Evolutionary conservation across 2,113 vertebrate genomes (phyloP).

Genomic region (Mastomys coucha): DNA sequence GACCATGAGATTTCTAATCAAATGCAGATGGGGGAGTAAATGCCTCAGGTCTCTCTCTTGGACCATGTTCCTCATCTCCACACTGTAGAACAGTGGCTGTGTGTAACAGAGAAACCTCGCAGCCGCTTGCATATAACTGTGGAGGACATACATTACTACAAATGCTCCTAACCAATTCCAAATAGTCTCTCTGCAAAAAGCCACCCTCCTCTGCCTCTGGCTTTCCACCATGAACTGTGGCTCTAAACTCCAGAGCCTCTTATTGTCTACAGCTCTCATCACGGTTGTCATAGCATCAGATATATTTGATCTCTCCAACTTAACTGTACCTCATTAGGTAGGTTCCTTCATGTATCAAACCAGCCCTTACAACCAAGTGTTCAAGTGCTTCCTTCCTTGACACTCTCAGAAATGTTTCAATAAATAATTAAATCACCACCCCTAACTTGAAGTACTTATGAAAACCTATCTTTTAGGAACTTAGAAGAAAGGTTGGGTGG

Average conservation of each 20-base stretch:
- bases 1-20: constrained; percentile 3
- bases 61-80: neutral
- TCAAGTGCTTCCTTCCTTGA: neutral
- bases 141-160: neutral
- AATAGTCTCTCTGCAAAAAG: neutral
- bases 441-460: constrained; percentile 9
- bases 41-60: neutral
- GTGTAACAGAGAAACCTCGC: neutral
- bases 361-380: neutral
- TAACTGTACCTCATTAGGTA: constrained; percentile 9
- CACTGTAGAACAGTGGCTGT: neutral
- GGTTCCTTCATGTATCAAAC: neutral
- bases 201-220: neutral
- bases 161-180: neutral
- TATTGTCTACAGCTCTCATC: neutral
- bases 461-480: neutral
- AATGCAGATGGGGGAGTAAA: neutral
- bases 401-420: constrained; percentile 27
- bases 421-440: neutral
- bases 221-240: neutral
- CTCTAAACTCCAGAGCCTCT: neutral
- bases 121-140: neutral
- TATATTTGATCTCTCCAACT: neutral
- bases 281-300: neutral
- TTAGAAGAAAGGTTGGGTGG: neutral